These are phyloP conservation scores for Lasioglossum villosulum DNA, from an alignment of 2,888 invertebrate genomes.

Conservation along the genomic window DNA sequence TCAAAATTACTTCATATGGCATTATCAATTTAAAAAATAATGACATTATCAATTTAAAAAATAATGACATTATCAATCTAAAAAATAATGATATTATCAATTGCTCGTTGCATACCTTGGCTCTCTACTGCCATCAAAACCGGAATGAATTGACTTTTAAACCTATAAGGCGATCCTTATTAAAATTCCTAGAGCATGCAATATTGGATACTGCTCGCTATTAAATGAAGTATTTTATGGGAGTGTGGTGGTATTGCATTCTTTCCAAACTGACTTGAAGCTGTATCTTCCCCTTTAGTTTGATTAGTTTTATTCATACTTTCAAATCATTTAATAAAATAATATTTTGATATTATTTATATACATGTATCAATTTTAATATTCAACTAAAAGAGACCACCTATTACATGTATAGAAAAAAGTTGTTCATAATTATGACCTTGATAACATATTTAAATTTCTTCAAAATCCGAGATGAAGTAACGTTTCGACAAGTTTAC, in stretches of 20 bases:
- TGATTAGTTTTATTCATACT: no score
- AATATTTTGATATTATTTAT: no score
- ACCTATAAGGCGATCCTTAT: not conserved
- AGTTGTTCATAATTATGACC: no score
- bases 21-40: no score
- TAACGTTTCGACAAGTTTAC: no score
- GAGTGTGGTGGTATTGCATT: not conserved
- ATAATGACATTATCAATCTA: not conserved
- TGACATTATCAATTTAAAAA: no score
- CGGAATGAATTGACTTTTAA: not conserved
- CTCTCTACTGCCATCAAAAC: not conserved
- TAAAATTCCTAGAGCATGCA: conserved; percentile 1
- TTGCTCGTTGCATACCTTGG: not conserved
- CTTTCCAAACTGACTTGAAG: not conserved
- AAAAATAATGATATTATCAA: not conserved
- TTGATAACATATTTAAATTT: no score
- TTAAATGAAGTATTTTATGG: not conserved
- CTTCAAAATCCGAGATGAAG: no score
- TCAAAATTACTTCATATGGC: no score
- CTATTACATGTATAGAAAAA: no score
- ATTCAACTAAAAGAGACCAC: no score
- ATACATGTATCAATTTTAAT: not conserved
- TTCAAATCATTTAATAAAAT: not conserved
- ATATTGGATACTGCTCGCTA: not conserved
- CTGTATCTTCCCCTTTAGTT: not conserved